A percentile compares a stretch with the other conserved stretches of the same genome.
Evolutionary conservation across 2,113 vertebrate species (phyloP).

Genomic region (Halichoerus grypus): DNA sequence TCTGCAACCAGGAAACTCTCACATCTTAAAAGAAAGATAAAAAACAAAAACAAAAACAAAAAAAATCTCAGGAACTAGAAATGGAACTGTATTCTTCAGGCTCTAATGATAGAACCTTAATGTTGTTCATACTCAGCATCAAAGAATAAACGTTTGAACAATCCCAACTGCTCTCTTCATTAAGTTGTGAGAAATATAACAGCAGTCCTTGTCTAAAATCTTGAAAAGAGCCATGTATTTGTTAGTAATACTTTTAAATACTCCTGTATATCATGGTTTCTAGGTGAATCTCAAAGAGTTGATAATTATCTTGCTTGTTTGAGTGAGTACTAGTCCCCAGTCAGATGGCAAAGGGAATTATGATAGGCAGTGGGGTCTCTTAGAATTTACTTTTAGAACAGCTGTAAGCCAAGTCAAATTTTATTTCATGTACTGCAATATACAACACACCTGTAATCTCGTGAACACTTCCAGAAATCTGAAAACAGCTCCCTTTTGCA

Average conservation of each 20-base stretch:
- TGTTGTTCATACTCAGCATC: neutral
- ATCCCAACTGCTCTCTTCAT: neutral
- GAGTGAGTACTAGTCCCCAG: rapidly evolving
- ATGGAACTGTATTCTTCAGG: neutral
- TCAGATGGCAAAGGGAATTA: neutral
- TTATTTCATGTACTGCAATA: neutral
- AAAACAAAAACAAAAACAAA: neutral
- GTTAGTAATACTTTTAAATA: neutral
- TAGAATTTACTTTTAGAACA: neutral
- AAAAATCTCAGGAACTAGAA: neutral
- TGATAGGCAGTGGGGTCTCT: neutral
- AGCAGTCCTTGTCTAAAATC: neutral
- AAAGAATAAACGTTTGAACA: neutral
- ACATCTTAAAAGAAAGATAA: conserved; percentile 35
- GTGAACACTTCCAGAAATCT: neutral
- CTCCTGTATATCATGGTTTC: neutral
- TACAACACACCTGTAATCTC: neutral
- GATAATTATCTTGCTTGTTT: neutral
- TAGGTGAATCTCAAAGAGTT: neutral
- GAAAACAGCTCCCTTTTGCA: neutral
- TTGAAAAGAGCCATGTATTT: neutral
- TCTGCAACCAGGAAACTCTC: neutral
- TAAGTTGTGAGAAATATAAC: neutral
- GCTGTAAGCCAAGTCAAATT: neutral
- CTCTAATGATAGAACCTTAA: neutral